These are phyloP conservation scores for Zoanthus gigantus DNA, from an alignment of 92 coral and sea anemone species.

Conservation along the genomic window DNA sequence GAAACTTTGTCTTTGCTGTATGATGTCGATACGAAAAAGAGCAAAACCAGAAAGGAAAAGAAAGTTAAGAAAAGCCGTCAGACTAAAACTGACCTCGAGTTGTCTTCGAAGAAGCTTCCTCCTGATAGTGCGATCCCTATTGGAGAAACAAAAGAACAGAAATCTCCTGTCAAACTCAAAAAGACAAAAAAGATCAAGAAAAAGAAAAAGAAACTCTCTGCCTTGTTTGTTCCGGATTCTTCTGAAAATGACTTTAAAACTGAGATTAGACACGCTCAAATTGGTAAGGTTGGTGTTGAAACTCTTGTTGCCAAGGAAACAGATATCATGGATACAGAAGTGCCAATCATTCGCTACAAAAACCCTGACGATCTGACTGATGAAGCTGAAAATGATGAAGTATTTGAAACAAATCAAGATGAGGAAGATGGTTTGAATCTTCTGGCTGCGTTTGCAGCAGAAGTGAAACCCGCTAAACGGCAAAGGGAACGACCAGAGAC, in stretches of 20 bases:
- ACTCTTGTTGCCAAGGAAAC: conserved; percentile 69
- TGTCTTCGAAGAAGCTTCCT: conserved; percentile 47
- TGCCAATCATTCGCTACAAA: conserved; percentile 56
- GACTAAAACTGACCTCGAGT: conserved; percentile 60
- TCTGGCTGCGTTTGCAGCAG: conserved; percentile 83
- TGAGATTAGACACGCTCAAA: conserved; percentile 1
- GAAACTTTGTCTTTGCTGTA: conserved; percentile 1
- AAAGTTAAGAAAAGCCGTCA: conserved; percentile 55
- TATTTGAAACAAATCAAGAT: conserved; percentile 63
- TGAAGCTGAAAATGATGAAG: conserved; percentile 75
- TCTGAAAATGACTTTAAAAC: conserved; percentile 65
- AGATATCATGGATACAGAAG: conserved; percentile 58
- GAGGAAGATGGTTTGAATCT: conserved; percentile 80
- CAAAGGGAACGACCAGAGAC: conserved; percentile 62
- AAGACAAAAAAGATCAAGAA: conserved; percentile 73
- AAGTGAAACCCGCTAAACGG: conserved; percentile 63
- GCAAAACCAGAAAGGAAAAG: conserved; percentile 72
- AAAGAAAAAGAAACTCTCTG: conserved; percentile 54
- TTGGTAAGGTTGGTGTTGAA: conserved; percentile 46
- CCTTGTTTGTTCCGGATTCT: conserved; percentile 47
- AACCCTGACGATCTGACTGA: conserved; percentile 64
- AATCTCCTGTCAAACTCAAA: conserved; percentile 71
- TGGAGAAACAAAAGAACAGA: conserved; percentile 55
- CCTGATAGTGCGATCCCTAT: conserved; percentile 45
- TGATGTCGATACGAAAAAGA: conserved; percentile 54